Conservation (phyloP, 2,797 vertebrate genomes). For the Streptopelia turtur region DNA sequence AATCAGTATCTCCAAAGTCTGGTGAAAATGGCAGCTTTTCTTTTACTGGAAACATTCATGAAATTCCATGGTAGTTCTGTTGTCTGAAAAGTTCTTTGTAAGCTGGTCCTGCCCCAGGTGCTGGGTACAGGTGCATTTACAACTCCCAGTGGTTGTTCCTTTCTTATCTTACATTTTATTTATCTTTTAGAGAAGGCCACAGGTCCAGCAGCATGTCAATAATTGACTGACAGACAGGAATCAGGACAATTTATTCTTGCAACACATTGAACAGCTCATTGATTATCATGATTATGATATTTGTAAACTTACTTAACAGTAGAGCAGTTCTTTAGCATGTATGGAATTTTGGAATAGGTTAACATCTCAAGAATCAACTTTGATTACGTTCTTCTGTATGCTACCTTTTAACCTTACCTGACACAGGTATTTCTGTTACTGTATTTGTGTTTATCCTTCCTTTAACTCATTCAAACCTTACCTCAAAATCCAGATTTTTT, state of each 20-base stretch:
- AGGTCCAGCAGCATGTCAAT: background rate
- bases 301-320: background rate
- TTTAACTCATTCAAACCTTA: background rate
- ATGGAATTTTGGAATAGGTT: background rate
- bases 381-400: background rate
- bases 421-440: background rate
- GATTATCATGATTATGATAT: background rate
- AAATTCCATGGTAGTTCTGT: background rate
- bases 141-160: background rate
- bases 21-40: background rate
- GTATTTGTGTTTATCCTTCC: background rate
- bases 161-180: background rate
- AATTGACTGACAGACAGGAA: background rate
- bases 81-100: background rate
- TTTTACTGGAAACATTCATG: background rate
- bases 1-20: background rate
- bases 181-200: background rate
- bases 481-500: background rate
- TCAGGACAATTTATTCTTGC: background rate
- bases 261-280: background rate
- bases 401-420: background rate
- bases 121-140: background rate
- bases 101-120: background rate
- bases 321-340: background rate
- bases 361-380: background rate